Evolutionary conservation across 2,113 vertebrate genomes (phyloP).

Genomic region (Leptobrachium leishanense): DNA sequence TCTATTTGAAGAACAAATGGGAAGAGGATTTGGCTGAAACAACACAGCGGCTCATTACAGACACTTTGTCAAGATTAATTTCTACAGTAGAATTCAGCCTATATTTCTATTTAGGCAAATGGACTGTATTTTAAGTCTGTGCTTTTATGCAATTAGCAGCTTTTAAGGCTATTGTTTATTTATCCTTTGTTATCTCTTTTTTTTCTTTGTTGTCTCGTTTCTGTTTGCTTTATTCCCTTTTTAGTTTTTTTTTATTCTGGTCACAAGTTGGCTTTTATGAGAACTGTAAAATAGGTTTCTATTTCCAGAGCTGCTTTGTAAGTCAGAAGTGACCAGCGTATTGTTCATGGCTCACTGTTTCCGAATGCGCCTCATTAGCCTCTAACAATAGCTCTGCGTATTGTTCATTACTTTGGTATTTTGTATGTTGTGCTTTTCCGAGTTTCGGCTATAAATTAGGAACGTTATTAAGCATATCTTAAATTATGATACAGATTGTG

Average conservation of each 20-base stretch:
- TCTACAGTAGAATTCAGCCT: neutral
- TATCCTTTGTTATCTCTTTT: neutral
- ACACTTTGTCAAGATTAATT: neutral
- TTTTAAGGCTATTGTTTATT: neutral
- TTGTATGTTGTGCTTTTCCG: constrained; percentile 33
- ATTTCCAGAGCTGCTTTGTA: constrained; percentile 16
- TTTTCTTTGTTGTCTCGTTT: neutral
- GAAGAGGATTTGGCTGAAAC: neutral
- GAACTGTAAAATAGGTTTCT: neutral
- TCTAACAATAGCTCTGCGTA: constrained; percentile 35
- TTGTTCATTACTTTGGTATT: constrained; percentile 38
- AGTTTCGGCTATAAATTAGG: constrained; percentile 33
- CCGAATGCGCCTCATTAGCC: constrained; percentile 35
- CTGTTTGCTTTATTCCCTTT: neutral
- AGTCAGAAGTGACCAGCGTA: constrained; percentile 2
- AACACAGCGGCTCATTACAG: neutral
- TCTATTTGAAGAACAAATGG: neutral
- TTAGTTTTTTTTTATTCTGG: neutral
- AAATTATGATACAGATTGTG: constrained; percentile 17
- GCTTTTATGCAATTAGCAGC: neutral
- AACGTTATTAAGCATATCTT: constrained; percentile 29
- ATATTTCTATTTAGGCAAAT: neutral
- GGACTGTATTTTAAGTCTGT: neutral
- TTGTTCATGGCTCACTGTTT: neutral
- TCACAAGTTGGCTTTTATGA: neutral